Evolutionary conservation across 2,888 invertebrate genomes (phyloP).

Genomic region (Cataglyphis livida): DNA sequence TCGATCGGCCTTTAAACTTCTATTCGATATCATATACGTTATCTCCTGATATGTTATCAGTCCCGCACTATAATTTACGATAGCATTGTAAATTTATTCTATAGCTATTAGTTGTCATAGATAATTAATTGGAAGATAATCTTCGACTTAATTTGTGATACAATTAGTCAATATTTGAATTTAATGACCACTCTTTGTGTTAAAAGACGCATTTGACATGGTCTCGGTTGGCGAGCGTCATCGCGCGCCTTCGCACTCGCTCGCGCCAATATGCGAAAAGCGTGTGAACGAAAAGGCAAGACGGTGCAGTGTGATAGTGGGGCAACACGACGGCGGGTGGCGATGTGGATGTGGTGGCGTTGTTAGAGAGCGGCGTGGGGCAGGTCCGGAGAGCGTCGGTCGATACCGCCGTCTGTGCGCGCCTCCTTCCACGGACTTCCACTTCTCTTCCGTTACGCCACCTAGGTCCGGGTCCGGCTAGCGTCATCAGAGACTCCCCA

Average conservation of each 20-base stretch:
- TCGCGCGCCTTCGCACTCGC: slow-evolving; percentile 36
- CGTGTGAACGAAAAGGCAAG: slow-evolving; percentile 66
- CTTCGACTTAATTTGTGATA: neutral
- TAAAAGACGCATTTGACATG: slow-evolving; percentile 27
- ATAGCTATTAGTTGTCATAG: neutral
- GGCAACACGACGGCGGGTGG: slow-evolving; percentile 72
- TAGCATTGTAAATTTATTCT: neutral
- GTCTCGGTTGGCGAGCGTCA: slow-evolving; percentile 8
- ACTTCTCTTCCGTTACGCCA: slow-evolving; percentile 83
- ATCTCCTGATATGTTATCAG: neutral
- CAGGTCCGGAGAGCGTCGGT: slow-evolving; percentile 87
- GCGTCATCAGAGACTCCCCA: slow-evolving; percentile 77
- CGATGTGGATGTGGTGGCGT: slow-evolving; percentile 74
- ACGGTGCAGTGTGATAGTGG: slow-evolving; percentile 76
- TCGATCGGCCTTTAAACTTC: too few relatives aligned
- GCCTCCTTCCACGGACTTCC: slow-evolving; percentile 81
- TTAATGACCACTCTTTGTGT: slow-evolving; percentile 42
- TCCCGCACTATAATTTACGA: neutral
- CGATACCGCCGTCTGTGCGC: slow-evolving; percentile 89
- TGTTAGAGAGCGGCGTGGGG: slow-evolving; percentile 82
- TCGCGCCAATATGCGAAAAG: slow-evolving; percentile 16
- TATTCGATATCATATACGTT: neutral
- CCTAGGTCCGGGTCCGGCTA: slow-evolving; percentile 82
- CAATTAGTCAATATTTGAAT: neutral
- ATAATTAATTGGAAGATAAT: neutral